Base-by-base conservation (phyloP, 2,797 vertebrate species). In the Nannoperca obscura region DNA sequence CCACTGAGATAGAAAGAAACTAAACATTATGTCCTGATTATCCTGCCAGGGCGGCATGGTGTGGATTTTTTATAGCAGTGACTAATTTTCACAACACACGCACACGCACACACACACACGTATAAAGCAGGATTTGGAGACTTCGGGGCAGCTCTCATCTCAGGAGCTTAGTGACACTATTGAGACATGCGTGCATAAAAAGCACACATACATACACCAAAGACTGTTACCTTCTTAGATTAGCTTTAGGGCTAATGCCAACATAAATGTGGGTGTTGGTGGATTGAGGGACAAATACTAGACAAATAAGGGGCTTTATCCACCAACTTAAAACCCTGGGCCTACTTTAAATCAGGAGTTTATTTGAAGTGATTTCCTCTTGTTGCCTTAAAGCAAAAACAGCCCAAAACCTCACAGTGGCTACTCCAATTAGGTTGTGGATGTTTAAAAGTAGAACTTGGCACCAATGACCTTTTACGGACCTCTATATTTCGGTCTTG, bases 1-100 rank as follows among this genome's bases (percentile, higher is more conserved):
- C 88, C 90, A 81, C 58, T 0, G 80, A 89, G 86, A 93, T 84
- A 87, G 71, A 87, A 88, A 84, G 78, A 92, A 88, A 91, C 80
- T 82, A 88, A 91, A 89, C 85, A 89, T 89, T 85, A 89, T 92
- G 91, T 91, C 87, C 80, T 71, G 85, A 83, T 91, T 90, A 91
- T 87, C 81, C 83, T 90, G 82, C 86, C 80, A 89, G 77, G 71
- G 80, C 17, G 46, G 74, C 81, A 85, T 88, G 79, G 78, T 88
- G 87, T 88, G 88, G 81, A 84, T 87, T 92, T 92, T 89, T 93
- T 93, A 92, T 83, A 91, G 90, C 84, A 58, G 64, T 92, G 91
- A 92, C 83, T 93, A 82, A 91, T 92, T 90, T 91, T 89, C 75
- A 89, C 76, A 84, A 63, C 32, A 24, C 58, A 24, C 44, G 52